phyloP scores from a whole-genome alignment of 1,140 invertebrate species.

The Paralvinella palmiformis region DNA sequence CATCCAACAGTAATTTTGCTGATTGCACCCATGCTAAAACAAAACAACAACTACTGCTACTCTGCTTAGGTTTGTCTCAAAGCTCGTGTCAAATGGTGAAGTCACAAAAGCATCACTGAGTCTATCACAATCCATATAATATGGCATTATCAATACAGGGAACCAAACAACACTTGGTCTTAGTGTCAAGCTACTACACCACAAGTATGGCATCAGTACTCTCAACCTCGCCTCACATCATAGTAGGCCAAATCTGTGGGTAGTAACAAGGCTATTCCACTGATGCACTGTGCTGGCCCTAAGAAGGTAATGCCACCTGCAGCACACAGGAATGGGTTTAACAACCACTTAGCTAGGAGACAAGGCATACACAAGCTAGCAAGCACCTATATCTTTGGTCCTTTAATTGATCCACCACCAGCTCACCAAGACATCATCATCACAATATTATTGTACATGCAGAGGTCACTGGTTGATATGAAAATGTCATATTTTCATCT shows the following conservation, averaged over 20 bases:
- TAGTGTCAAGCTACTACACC: background rate
- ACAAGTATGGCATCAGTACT: background rate
- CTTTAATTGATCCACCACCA: conserved; percentile 5
- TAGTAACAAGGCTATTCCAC: no score
- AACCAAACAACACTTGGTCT: background rate
- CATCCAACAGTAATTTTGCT: no score
- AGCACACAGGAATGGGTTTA: no score
- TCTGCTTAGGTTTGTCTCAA: background rate
- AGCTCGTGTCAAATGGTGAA: background rate
- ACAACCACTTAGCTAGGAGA: no score
- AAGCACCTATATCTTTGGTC: conserved; percentile 4
- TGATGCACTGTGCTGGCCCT: no score
- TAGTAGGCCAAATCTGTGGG: no score
- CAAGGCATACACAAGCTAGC: background rate
- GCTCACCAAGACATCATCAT: background rate
- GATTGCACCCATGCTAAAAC: background rate
- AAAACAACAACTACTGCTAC: background rate
- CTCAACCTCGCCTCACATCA: background rate
- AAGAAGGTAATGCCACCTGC: no score
- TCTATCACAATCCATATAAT: background rate
- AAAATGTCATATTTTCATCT: background rate
- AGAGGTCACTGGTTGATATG: conserved; percentile 3
- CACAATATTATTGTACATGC: conserved; percentile 3
- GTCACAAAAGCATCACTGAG: background rate
- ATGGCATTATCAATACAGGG: background rate